Evolutionary conservation across 1,140 invertebrate species (phyloP).

Genomic region (Tenebrio molitor): DNA sequence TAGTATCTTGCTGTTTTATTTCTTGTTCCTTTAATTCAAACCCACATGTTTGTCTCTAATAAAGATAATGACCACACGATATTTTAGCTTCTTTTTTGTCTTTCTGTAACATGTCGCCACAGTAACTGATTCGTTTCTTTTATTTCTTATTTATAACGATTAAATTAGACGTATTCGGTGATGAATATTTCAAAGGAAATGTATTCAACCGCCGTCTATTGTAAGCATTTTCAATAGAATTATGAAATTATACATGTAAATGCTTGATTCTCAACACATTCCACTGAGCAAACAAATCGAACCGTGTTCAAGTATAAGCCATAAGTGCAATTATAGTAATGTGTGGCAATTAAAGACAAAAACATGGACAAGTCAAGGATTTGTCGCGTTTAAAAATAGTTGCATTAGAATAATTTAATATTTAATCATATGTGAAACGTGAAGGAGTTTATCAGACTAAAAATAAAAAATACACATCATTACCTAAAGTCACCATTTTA

Average conservation of each 20-base stretch:
- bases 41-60: conserved; percentile 16
- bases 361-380: conserved; percentile 35
- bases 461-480: neutral
- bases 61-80: neutral
- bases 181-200: neutral
- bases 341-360: conserved; percentile 20
- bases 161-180: neutral
- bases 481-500: neutral
- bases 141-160: conserved; percentile 6
- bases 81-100: conserved; percentile 6
- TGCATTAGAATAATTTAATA: conserved; percentile 32
- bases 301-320: conserved; percentile 25
- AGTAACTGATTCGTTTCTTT: too few species aligned
- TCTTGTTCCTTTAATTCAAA: conserved; percentile 19
- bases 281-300: conserved; percentile 36
- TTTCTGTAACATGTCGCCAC: neutral
- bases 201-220: neutral
- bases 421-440: neutral
- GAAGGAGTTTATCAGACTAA: neutral
- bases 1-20: conserved; percentile 29
- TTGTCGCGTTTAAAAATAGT: conserved; percentile 30
- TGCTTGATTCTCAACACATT: conserved; percentile 8
- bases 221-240: conserved; percentile 27
- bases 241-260: conserved; percentile 26
- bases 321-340: conserved; percentile 33